Base-by-base conservation (phyloP, 1,140 invertebrate genomes). In the Potamilus streckersoni region DNA sequence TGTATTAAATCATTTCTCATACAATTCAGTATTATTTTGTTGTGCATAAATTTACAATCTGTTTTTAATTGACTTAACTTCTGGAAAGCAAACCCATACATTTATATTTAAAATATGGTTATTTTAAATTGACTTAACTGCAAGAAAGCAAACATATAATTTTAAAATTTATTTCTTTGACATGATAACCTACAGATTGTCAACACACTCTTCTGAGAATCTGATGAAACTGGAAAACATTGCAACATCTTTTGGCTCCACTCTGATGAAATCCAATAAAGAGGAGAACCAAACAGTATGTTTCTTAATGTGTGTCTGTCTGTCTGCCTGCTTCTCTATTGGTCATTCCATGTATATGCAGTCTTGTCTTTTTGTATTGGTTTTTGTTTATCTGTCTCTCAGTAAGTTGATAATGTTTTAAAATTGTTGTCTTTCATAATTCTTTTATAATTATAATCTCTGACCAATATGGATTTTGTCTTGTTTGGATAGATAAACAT, bases 181-280 rank as follows among this genome's bases (percentile, higher is more conserved):
- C n/a, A 81, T 71, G 74, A 58, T 58, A 72, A 31, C 60, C 79
- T 84, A n/a, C 78, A 87, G 87, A 59, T 74, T 89, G 64, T 73
- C 85, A 13, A 66, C 86, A 27, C 57, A 81, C 65, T 55, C 81
- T n/a, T 58, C 49, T 56, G 67, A 77, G 4, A 89, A 87, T 67
- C 79, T 80, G 71, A 89, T 89, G 88, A 78, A 57, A 20, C 57
- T 82, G 16, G 71, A 79, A 14, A 86, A 87, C 72, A 65, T 89
- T 27, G 84, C 85, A 14, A 83, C 85, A 60, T 82, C 85, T 38
- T 88, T 89, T 80, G 88, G 87, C 55, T 86, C 88, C 1, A 80
- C 87, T 5, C 74, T 88, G 2, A 77, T 89, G 79, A 81, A 73
- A 6, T 63, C 73, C 17, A 81, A 84, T 38, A 75, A 69, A 13